These are phyloP conservation scores for Thamnophis sirtalis DNA, from an alignment of 2,113 vertebrate genomes.

Conservation along the genomic window DNA sequence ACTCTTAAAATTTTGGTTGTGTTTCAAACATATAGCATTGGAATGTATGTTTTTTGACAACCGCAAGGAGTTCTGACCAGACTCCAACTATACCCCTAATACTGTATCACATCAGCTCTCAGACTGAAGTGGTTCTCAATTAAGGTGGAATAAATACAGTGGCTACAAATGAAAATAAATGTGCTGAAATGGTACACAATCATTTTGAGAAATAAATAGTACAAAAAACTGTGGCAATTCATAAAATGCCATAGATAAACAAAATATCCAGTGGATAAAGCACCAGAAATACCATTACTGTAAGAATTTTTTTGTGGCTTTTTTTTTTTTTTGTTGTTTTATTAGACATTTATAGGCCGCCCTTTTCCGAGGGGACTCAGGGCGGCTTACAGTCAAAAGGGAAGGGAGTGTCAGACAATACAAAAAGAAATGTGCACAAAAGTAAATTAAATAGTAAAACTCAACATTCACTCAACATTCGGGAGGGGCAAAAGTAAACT, in stretches of 20 bases:
- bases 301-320: too few species aligned
- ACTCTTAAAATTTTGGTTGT: neutral
- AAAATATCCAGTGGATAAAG: neutral
- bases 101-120: rapidly evolving
- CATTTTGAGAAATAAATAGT: neutral
- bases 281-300: neutral
- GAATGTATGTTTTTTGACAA: neutral
- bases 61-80: neutral
- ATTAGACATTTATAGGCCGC: too few species aligned
- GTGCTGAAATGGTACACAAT: neutral
- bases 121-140: neutral
- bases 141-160: neutral
- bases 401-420: too few species aligned
- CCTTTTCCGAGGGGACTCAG: too few species aligned
- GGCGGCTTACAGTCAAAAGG: too few species aligned
- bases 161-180: neutral
- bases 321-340: too few species aligned
- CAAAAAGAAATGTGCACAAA: too few species aligned
- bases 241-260: neutral
- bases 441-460: too few species aligned
- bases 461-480: too few species aligned
- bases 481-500: too few species aligned
- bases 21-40: constrained; percentile 7
- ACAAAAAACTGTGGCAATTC: neutral
- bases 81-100: neutral